Evolutionary conservation across 1,140 invertebrate genomes (phyloP), one percentile per base, ranked within the genome.

Genomic region (Nephila pilipes): DNA sequence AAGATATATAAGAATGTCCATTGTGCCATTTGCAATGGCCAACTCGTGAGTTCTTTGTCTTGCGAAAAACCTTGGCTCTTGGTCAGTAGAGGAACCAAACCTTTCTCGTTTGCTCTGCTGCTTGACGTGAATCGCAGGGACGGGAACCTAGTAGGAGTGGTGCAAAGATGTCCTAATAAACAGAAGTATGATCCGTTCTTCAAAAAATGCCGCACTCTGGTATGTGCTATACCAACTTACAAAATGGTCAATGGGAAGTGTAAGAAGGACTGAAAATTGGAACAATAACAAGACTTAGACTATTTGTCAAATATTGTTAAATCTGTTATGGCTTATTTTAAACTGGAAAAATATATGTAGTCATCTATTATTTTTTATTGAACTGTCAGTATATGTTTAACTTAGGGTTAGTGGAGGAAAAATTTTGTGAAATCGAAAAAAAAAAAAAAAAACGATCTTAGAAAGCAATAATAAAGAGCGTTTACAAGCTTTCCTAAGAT

Each of bases 151-250:
- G 92, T 93, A 1, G 91, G 85, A 8, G 12, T 14, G 5, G 32
- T 32, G 0, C 36, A 85, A 14, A 12, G 12, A n/a, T 89, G 80
- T 16, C 57, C 60, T 0, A 83, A 93, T 1, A 94, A 94, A 16
- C 94, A 96, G 93, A 95, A 96, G 29, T 96, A 95, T 90, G 96
- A 97, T 94, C 96, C 96, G 1, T 96, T 96, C 94, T 96, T 95
- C 94, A 95, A 95, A 94, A 96, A 95, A 63, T 96, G 96, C 93
- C 94, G 96, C n/a, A 93, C 94, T 10, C 95, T 96, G 1, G 94
- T 96, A 12, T 95, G 95, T 92, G 85, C 85, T 16, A 22, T 93
- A 2, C 92, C 92, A 6, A 79, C 85, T 14, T 83, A 55, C 58
- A 46, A 36, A 36, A 65, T 89, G 58, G 79, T 63, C 1, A 88